Evolutionary conservation across 2,113 vertebrate genomes (phyloP), one percentile per base, ranked within the genome.

Genomic region (Ia io): DNA sequence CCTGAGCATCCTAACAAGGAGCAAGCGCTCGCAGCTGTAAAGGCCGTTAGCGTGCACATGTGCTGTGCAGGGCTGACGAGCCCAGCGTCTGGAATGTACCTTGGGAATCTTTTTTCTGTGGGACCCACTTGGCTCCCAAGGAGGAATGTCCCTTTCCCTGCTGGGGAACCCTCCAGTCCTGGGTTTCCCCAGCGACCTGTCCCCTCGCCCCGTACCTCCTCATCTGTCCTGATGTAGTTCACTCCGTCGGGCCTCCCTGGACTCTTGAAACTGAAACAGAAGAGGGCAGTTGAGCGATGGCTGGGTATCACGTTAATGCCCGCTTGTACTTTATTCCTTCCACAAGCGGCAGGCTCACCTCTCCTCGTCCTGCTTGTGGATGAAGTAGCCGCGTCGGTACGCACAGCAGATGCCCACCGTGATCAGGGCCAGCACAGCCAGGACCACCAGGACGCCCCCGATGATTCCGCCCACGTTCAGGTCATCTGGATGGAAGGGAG

Each of bases 401-500:
- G 99, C 99, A 92, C 99, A 99, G 98, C 99, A 99, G 97, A 99
- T 98, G 10, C 98, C 98, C 6, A 98, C 95, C 0, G 98, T 98
- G 94, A 99, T 98, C 97, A 99, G 98, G 88, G 98, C 97, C 95
- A 99, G 97, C 0, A 99, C 98, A 1, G 97, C 87, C 3, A 99
- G 92, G 32, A 98, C 99, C n/a, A 99, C 99, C 82, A 99, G 96
- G 4, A 99, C 98, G 47, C 98, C 98, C 2, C 99, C 99, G 7
- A 99, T 98, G 83, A 99, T 99, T 86, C 99, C 99, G 3, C 98
- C 98, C 2, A 99, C 98, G 95, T 99, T 99, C 65, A 99, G 97
- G 85, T 99, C 99, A 98, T 99, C 99, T 99, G 97, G 61, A 98
- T 94, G 96, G 82, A 88, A 93, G 20, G 94, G 42, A 23, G 22